Percentiles rank a stretch among this genome's conserved stretches.
These are phyloP conservation scores for Poeciliopsis turneri DNA, from an alignment of 2,797 vertebrate genomes.

Conservation along the genomic window DNA sequence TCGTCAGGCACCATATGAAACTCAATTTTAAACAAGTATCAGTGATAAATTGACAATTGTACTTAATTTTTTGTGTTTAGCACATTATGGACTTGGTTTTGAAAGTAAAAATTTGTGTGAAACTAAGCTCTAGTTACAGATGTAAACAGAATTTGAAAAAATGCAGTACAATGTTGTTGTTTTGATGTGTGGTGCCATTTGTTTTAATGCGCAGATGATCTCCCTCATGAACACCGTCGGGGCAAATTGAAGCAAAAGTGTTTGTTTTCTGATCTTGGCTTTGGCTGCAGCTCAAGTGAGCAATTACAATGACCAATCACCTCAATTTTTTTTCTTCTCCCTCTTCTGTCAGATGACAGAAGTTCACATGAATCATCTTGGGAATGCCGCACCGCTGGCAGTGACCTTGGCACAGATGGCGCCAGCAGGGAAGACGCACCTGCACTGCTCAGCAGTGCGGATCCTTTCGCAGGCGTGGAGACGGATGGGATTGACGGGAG, in stretches of 20 bases:
- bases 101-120: neutral
- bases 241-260: slow-evolving; percentile 12
- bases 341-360: slow-evolving; percentile 74
- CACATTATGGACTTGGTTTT: neutral
- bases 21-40: neutral
- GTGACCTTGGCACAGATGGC: slow-evolving; percentile 78
- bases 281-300: slow-evolving; percentile 33
- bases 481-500: slow-evolving; percentile 74
- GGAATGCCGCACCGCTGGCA: slow-evolving; percentile 69
- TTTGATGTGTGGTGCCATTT: neutral
- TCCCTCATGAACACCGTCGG: neutral
- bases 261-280: slow-evolving; percentile 16
- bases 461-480: slow-evolving; percentile 58
- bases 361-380: slow-evolving; percentile 73
- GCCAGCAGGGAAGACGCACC: slow-evolving; percentile 69
- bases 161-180: neutral
- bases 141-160: neutral
- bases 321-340: slow-evolving; percentile 61
- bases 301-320: slow-evolving; percentile 70
- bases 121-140: neutral
- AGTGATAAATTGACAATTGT: neutral
- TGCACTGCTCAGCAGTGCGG: slow-evolving; percentile 66
- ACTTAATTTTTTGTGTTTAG: neutral
- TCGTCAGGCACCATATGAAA: neutral
- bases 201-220: neutral